Evolutionary conservation across 2,888 invertebrate species (phyloP).

Genomic region (Drosophila leonis): DNA sequence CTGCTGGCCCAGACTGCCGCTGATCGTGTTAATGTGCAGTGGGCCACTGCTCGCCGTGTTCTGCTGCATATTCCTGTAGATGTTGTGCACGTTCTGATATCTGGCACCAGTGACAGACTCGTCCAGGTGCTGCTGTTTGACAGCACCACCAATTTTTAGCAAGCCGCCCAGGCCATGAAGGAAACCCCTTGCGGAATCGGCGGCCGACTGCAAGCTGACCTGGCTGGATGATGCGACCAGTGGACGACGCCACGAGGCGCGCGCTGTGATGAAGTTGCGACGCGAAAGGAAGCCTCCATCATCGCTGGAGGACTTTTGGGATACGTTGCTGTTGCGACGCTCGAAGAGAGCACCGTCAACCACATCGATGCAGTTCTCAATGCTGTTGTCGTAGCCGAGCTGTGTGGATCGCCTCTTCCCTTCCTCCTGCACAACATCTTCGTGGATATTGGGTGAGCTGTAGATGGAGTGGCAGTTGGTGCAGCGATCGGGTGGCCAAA

Average conservation of each 20-base stretch:
- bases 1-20: conserved; percentile 68
- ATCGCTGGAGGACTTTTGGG: conserved; percentile 89
- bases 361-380: conserved; percentile 59
- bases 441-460: conserved; percentile 83
- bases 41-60: conserved; percentile 83
- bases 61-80: conserved; percentile 78
- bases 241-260: conserved; percentile 89
- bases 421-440: conserved; percentile 72
- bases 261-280: conserved; percentile 86
- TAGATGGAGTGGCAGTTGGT: conserved; percentile 86
- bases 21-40: conserved; percentile 85
- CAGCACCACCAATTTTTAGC: conserved; percentile 76
- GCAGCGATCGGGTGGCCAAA: conserved; percentile 91
- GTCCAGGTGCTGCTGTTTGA: conserved; percentile 42
- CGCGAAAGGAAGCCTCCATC: conserved; percentile 93
- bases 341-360: conserved; percentile 66
- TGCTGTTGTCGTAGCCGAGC: conserved; percentile 81
- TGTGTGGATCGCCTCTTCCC: conserved; percentile 81
- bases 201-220: conserved; percentile 89
- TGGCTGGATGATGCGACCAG: conserved; percentile 89
- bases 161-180: conserved; percentile 83
- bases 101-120: conserved; percentile 69
- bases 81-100: conserved; percentile 82
- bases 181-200: conserved; percentile 87
- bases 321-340: conserved; percentile 87